A percentile compares a stretch with the other conserved stretches of the same genome.
Evolutionary conservation across 2,113 vertebrate genomes (phyloP).

Genomic region (Elephantulus edwardii): DNA sequence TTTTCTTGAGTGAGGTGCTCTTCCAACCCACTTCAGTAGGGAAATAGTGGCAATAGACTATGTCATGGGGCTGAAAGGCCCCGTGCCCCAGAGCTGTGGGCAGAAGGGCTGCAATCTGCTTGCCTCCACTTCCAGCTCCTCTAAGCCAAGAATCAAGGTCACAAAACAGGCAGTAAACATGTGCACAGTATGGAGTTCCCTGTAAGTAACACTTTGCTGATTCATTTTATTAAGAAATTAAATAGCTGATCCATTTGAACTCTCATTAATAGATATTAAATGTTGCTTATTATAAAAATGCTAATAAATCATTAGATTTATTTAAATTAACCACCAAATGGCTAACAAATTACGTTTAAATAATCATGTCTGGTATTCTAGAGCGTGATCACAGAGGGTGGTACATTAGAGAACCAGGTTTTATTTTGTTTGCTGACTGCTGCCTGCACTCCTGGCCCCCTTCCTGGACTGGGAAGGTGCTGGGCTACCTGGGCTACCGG

Average conservation of each 20-base stretch:
- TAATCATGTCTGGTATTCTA: conserved; percentile 71
- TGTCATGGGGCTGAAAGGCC: not conserved
- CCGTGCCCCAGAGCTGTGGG: not conserved
- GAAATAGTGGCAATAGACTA: not conserved
- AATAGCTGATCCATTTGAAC: conserved; percentile 58
- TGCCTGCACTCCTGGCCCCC: not conserved
- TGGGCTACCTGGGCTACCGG: not conserved
- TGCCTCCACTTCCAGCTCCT: not conserved
- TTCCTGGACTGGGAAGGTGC: conserved; percentile 28
- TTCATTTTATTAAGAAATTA: conserved; percentile 73
- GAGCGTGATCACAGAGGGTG: conserved; percentile 63
- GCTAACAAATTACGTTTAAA: conserved; percentile 74
- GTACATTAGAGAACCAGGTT: conserved; percentile 62
- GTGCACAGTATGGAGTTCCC: conserved; percentile 55
- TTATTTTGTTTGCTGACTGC: conserved; percentile 69
- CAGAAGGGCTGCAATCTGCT: not conserved
- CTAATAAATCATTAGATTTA: conserved; percentile 66
- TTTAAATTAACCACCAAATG: conserved; percentile 59
- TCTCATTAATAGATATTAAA: conserved; percentile 67
- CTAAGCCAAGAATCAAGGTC: conserved; percentile 14
- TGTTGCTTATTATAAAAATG: conserved; percentile 65
- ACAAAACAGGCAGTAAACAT: not conserved
- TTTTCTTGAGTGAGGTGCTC: not conserved
- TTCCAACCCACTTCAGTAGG: not conserved
- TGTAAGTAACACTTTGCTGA: conserved; percentile 42